Base-by-base conservation (phyloP, 2,113 vertebrate species). In the Mellivora capensis region DNA sequence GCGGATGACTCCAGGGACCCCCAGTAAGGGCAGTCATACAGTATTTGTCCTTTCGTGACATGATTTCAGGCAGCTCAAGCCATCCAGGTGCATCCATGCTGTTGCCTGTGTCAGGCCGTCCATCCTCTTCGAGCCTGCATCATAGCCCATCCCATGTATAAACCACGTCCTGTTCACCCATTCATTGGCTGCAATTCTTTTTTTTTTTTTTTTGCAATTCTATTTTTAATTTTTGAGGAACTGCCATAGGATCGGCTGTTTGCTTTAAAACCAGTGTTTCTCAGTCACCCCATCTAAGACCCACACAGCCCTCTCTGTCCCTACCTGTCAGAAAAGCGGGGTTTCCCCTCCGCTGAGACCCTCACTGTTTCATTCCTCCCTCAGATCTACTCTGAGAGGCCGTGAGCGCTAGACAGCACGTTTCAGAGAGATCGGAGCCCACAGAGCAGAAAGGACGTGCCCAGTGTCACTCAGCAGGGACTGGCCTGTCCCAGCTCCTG, bases 121-220 rank as follows among this genome's bases (percentile, higher is more conserved):
- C 4, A 17, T 42, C 29, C 52, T 31, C 54, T 31, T 44, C 3
- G 17, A 82, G 64, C 6, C 54, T 23, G 64, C 10, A 1, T 44
- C 2, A 29, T 7, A 44, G 29, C 10, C 23, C 54, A 10, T 7
- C 1, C 5, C 11, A 9, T 14, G 1, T 11, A 9, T 8, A 29
- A 13, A 27, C n/a, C n/a, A 44, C 17, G 0, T 49, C n/a, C 34
- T 14, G 29, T 31, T 44, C 76, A 37, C 54, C 39, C 71, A 25
- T 74, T 34, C 57, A 34, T 64, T 14, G 7, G 59, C 20, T 11
- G 14, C 67, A 42, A 21, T 69, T 54, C 85, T 34, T 82, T 76
- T 77, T 87, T 54, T 54, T 87, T 54, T 49, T 54, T 54, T 54
- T 54, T 54, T 11, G 14, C 67, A 52, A 21, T 69, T 54, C 90